Evolutionary conservation across 1,140 invertebrate genomes (phyloP).

Genomic region (Neodiprion fabricii): DNA sequence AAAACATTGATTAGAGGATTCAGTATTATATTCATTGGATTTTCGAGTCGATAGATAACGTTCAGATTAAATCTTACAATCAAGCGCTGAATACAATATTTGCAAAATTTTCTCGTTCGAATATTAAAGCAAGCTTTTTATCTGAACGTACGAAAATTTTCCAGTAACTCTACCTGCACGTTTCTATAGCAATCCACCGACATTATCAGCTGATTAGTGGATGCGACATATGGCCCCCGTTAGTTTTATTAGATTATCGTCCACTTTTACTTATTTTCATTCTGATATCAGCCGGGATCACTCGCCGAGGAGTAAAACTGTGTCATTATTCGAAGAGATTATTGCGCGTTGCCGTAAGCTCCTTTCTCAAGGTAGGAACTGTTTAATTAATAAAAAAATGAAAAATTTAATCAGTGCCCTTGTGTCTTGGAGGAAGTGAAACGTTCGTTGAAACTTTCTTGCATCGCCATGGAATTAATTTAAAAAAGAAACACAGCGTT

Average conservation of each 20-base stretch:
- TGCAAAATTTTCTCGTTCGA: neutral
- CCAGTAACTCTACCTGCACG: constrained; percentile 25
- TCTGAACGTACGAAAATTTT: neutral
- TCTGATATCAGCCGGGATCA: constrained; percentile 1
- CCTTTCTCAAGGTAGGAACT: neutral
- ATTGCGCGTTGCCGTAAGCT: neutral
- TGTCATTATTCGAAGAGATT: neutral
- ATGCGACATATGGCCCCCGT: constrained; percentile 47
- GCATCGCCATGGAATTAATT: no score
- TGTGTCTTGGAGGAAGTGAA: no score
- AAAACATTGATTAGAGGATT: no score
- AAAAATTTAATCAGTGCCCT: no score
- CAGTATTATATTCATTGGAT: no score
- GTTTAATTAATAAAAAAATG: no score
- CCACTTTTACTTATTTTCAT: constrained; percentile 33
- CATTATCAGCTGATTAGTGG: constrained; percentile 53
- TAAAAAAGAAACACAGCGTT: no score
- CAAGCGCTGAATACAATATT: neutral
- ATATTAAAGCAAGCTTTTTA: neutral
- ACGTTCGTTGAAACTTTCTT: no score
- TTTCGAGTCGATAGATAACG: no score
- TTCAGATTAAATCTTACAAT: no score
- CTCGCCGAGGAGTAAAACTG: neutral
- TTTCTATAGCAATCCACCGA: constrained; percentile 45
- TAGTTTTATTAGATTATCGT: constrained; percentile 49